Evolutionary conservation across 1,140 invertebrate species (phyloP), one percentile per base, ranked within the genome.

Genomic region (Dreissena rostriformis): DNA sequence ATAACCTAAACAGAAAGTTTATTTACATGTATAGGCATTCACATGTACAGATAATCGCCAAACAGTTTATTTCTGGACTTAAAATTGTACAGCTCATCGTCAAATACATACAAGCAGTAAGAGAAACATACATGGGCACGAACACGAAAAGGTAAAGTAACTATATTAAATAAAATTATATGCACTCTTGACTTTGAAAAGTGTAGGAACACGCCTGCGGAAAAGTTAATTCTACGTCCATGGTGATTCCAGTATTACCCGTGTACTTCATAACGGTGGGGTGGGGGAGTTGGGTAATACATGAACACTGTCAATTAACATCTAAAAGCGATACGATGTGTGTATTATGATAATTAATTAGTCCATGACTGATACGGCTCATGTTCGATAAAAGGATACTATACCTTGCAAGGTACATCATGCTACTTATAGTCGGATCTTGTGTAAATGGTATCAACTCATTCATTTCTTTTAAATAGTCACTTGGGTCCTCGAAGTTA

Each of bases 361-460:
- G 2, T 24, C 12, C 22, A n/a, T n/a, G 11, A n/a, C 11, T 61
- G 22, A 61, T 6, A 61, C 57, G 2, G 22, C 19, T n/a, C 12
- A 24, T 1, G 24, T 19, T 10, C 24, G 12, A n/a, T 68, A 39
- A 17, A 26, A 26, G 17, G 49, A 72, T 73, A 52, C 7, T 55
- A 80, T 70, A 70, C 67, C 77, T 70, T 6, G 77, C 77, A 17
- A 70, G 22, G 29, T 70, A 80, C 11, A 67, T 70, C 77, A 80
- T 82, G 55, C 80, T 75, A 49, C 57, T 53, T 15, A 68, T 52
- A 17, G 26, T 51, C 19, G 80, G 80, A 51, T 82, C 53, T 10
- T 63, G 22, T n/a, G 80, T 82, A 29, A 29, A 82, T n/a, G 71
- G 71, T 24, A 82, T 82, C 28, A 61, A 55, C n/a, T 65, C 24